A percentile compares a stretch with the other conserved stretches of the same genome.
Conservation (phyloP, 2,888 invertebrate species). For the Eristalinus sepulchralis region DNA sequence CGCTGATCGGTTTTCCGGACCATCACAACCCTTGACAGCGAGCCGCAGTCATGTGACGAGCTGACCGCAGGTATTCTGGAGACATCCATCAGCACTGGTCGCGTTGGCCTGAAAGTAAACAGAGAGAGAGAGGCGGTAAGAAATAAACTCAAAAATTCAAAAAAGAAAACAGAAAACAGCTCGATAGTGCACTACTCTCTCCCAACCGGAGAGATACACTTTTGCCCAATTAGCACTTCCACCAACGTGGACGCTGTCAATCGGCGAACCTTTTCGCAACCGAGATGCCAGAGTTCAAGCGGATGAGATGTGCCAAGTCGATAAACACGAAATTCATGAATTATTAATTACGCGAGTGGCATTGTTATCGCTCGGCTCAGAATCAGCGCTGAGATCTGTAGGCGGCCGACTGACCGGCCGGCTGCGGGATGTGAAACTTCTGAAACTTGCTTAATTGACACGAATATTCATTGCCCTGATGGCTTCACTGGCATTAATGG, state of each 20-base stretch:
- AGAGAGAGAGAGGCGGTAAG: constrained; percentile 17
- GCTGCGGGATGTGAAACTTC: background rate
- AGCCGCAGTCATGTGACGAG: constrained; percentile 80
- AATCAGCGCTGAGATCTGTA: background rate
- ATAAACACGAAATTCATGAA: constrained; percentile 57
- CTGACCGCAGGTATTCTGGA: constrained; percentile 74
- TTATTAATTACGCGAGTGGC: constrained; percentile 29
- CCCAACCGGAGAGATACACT: constrained; percentile 2
- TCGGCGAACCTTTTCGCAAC: constrained; percentile 6
- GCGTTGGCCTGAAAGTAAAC: constrained; percentile 72
- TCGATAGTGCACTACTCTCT: background rate
- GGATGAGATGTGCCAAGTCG: constrained; percentile 53
- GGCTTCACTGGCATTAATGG: background rate
- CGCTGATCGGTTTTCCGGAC: constrained; percentile 86
- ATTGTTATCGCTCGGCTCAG: constrained; percentile 2
- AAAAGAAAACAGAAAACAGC: background rate
- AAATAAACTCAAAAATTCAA: background rate
- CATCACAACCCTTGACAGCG: constrained; percentile 85
- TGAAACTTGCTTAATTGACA: background rate
- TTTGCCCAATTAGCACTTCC: constrained; percentile 59
- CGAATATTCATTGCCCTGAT: background rate
- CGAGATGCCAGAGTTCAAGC: constrained; percentile 55
- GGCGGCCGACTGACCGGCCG: background rate
- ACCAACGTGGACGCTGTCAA: constrained; percentile 17
- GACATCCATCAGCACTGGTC: constrained; percentile 74